Conservation (phyloP, 2,113 vertebrate species). For the Syngnathus floridae region DNA sequence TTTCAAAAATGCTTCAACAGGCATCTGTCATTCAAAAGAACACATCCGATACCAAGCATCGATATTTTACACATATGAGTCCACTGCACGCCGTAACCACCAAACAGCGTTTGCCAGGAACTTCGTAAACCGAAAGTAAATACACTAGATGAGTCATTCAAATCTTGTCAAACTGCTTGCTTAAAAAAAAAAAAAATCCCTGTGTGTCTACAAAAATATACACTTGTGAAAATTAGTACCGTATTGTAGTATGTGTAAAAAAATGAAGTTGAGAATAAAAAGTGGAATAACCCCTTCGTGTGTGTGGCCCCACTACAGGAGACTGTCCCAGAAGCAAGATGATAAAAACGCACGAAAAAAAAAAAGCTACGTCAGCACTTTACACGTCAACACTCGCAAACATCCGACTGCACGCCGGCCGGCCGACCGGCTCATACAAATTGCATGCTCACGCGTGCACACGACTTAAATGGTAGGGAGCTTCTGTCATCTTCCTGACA, state of each 20-base stretch:
- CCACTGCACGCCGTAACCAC: too few species aligned
- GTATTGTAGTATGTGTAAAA: not conserved
- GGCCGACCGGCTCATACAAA: not conserved
- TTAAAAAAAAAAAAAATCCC: too few species aligned
- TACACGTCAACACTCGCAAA: not conserved
- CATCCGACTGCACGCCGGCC: not conserved
- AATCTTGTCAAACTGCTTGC: too few species aligned
- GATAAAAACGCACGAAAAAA: not conserved
- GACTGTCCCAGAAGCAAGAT: not conserved
- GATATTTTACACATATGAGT: too few species aligned
- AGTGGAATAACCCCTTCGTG: not conserved
- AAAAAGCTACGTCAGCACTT: not conserved
- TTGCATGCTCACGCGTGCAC: not conserved
- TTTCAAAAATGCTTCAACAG: too few species aligned
- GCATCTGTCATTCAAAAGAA: too few species aligned
- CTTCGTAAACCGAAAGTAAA: too few species aligned
- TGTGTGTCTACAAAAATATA: too few species aligned
- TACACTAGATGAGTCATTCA: too few species aligned
- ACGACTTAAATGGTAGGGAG: not conserved
- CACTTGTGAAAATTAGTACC: not conserved
- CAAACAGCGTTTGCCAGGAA: too few species aligned
- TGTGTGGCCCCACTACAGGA: not conserved
- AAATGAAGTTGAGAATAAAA: not conserved
- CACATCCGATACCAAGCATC: too few species aligned
- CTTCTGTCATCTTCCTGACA: not conserved